Percentiles rank a stretch among this genome's conserved stretches.
phyloP scores from a whole-genome alignment of 2,113 vertebrate genomes.

The Carlito syrichta region DNA sequence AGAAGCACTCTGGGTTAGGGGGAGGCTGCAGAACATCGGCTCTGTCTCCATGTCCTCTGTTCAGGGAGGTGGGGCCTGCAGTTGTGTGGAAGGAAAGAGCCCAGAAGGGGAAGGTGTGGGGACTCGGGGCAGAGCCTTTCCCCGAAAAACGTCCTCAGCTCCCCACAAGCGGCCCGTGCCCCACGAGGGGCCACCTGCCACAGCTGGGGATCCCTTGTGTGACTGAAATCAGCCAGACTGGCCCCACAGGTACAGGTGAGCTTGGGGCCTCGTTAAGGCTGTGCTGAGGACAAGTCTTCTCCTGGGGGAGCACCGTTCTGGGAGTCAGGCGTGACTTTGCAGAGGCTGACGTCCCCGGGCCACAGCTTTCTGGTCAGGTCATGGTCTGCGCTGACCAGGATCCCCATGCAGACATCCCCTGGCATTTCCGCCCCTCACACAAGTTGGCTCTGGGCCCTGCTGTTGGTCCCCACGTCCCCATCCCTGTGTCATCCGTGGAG shows the following conservation, averaged over 20 bases:
- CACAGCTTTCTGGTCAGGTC: neutral
- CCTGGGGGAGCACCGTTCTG: neutral
- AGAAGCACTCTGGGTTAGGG: accelerated
- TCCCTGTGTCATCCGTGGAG: accelerated
- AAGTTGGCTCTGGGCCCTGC: accelerated
- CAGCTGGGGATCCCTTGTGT: no score
- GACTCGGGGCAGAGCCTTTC: neutral
- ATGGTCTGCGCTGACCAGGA: accelerated
- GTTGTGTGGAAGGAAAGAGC: neutral
- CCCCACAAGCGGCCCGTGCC: no score
- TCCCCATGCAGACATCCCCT: neutral
- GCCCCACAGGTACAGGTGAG: accelerated
- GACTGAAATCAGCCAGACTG: no score
- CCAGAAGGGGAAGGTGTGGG: neutral
- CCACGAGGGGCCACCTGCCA: neutral
- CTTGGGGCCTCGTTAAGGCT: neutral
- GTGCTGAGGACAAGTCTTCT: neutral
- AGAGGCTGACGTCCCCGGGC: neutral
- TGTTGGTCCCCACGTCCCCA: neutral
- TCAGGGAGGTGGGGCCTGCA: accelerated
- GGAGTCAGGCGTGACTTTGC: neutral
- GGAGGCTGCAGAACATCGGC: neutral
- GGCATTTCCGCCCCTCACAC: accelerated
- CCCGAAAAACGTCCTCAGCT: neutral
- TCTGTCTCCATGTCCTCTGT: no score